Evolutionary conservation across 2,888 invertebrate genomes (phyloP).

Genomic region (Unio delphinus): DNA sequence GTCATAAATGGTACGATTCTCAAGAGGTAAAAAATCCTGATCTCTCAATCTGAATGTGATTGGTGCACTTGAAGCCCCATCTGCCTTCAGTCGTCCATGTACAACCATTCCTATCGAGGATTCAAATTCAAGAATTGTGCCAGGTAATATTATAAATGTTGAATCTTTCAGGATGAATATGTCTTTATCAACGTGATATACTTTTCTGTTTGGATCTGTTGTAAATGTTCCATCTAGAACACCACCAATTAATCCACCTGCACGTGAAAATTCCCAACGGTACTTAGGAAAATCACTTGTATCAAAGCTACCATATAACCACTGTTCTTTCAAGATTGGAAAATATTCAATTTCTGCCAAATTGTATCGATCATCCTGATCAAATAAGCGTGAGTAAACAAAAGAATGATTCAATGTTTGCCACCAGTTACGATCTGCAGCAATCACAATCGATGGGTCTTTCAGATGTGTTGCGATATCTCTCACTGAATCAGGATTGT

Average conservation of each 20-base stretch:
- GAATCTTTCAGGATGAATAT: constrained; percentile 96
- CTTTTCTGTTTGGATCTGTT: constrained; percentile 20
- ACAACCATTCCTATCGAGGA: constrained; percentile 92
- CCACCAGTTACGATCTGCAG: constrained; percentile 95
- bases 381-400: constrained; percentile 64
- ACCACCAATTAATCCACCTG: constrained; percentile 61
- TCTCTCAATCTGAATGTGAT: constrained; percentile 47
- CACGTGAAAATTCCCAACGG: constrained; percentile 75
- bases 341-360: constrained; percentile 92
- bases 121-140: constrained; percentile 89
- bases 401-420: constrained; percentile 73
- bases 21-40: constrained; percentile 46
- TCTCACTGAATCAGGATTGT: constrained; percentile 89
- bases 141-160: constrained; percentile 87
- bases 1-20: constrained; percentile 54
- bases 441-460: constrained; percentile 93
- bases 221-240: constrained; percentile 44
- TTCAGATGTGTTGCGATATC: constrained; percentile 96
- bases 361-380: constrained; percentile 79
- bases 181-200: constrained; percentile 91
- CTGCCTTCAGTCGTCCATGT: constrained; percentile 86
- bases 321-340: constrained; percentile 90
- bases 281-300: constrained; percentile 87
- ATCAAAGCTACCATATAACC: constrained; percentile 88
- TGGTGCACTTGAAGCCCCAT: constrained; percentile 48